Evolutionary conservation across 2,888 invertebrate genomes (phyloP).

Genomic region (Micoletzkya japonica): DNA sequence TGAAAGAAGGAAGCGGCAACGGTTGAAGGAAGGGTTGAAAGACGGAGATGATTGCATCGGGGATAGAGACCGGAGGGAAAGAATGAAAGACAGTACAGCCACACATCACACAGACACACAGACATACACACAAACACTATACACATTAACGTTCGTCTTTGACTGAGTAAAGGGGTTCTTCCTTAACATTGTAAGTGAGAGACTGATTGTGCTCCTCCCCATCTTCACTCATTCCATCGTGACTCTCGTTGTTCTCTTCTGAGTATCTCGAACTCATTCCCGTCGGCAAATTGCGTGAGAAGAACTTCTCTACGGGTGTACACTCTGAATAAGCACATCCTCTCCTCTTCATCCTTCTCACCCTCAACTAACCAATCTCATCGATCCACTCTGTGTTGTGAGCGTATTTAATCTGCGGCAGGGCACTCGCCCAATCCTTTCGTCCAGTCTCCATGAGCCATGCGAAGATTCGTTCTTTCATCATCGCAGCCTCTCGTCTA

Average conservation of each 20-base stretch:
- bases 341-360: background rate
- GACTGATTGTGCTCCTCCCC: conserved; percentile 14
- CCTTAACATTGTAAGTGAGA: too few relatives aligned
- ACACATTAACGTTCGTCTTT: too few relatives aligned
- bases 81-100: too few relatives aligned
- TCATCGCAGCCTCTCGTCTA: conserved; percentile 4
- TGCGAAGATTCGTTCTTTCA: conserved; percentile 25
- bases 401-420: conserved; percentile 13
- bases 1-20: too few relatives aligned
- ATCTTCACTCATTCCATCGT: conserved; percentile 28
- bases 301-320: conserved; percentile 25
- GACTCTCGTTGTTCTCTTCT: conserved; percentile 24
- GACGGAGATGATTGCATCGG: too few relatives aligned
- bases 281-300: conserved; percentile 20
- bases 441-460: conserved; percentile 16
- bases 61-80: too few relatives aligned
- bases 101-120: too few relatives aligned
- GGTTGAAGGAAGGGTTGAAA: too few relatives aligned
- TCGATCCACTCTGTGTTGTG: conserved; percentile 29
- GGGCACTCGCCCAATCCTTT: conserved; percentile 24
- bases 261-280: conserved; percentile 17
- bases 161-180: too few relatives aligned
- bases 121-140: too few relatives aligned
- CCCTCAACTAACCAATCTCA: conserved; percentile 14
- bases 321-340: conserved; percentile 3